Conservation (phyloP, 2,888 invertebrate species). For the Lamellibrachia satsuma region DNA sequence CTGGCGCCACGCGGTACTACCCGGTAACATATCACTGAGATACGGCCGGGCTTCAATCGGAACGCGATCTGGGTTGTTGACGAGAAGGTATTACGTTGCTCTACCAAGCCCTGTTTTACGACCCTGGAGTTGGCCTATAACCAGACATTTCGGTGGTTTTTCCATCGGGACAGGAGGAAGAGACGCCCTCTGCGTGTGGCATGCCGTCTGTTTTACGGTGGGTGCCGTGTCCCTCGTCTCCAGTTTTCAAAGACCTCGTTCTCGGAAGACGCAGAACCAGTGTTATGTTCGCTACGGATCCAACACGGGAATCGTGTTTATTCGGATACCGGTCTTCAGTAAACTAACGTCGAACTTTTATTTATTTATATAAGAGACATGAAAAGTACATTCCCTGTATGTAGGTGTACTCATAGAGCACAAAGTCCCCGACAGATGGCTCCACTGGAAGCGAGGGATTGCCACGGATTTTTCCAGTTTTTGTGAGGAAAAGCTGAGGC, state of each 20-base stretch:
- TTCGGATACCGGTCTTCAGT: not conserved
- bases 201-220: not conserved
- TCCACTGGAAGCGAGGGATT: too few relatives aligned
- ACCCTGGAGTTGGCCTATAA: not conserved
- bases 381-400: too few relatives aligned
- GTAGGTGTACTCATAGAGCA: too few relatives aligned
- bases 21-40: constrained; percentile 8
- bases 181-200: not conserved
- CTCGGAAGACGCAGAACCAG: not conserved
- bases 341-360: not conserved
- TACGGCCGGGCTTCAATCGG: not conserved
- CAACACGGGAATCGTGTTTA: not conserved
- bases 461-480: too few relatives aligned
- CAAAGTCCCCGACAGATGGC: too few relatives aligned
- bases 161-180: not conserved
- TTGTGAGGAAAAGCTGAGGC: too few relatives aligned
- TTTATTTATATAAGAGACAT: too few relatives aligned
- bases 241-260: not conserved
- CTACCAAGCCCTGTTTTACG: not conserved
- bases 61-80: constrained; percentile 1
- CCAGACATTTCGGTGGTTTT: not conserved
- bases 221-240: not conserved
- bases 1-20: not conserved
- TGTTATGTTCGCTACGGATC: not conserved
- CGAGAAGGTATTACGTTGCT: not conserved